Base-by-base conservation (phyloP, 2,113 vertebrate genomes). In the Glaucomys volans region DNA sequence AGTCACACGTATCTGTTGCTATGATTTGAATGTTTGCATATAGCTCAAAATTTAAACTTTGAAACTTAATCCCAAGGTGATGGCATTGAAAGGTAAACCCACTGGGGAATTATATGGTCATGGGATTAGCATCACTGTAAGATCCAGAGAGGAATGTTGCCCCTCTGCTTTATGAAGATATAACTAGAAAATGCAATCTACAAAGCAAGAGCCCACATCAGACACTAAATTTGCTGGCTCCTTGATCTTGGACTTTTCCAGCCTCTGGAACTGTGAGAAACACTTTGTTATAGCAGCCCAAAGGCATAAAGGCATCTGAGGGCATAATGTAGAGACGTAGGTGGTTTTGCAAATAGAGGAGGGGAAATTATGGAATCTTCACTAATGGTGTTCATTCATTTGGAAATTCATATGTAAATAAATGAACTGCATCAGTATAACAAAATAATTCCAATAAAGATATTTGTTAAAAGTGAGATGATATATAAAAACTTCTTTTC, bases 91-190 rank as follows among this genome's bases (percentile, higher is more conserved):
- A 52, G 11, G 8, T 22, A 7, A 22, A 59, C 4, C 0, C 28
- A 13, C 4, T 83, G 3, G 5, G 11, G 37, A 17, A 9, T 74
- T 1, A 50, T 47, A 37, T 64, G 40, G 14, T 14, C 37, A 32
- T 7, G 2, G 11, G 30, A 30, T 69, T 47, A 32, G 4, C 20
- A 24, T 3, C 0, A 24, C 37, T 30, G 22, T 30, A 28, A 30
- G 10, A 47, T 52, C 12, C 59, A 14, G 22, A 52, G 35, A 90
- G 24, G 2, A 67, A 52, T 12, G 30, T 66, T n/a, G 0, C 1
- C 22, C 20, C 72, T 50, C 22, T 8, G 4, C 8, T 6, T 16
- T 52, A 35, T 47, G 11, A 90, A 10, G 35, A 52, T 10, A 13
- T 10, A 50, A 3, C 42, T 14, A 90, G 24, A 64, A 79, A 30